Percentiles rank a stretch among this genome's conserved stretches.
Conservation (phyloP, 2,113 vertebrate species). For the Stegostoma tigrinum region DNA sequence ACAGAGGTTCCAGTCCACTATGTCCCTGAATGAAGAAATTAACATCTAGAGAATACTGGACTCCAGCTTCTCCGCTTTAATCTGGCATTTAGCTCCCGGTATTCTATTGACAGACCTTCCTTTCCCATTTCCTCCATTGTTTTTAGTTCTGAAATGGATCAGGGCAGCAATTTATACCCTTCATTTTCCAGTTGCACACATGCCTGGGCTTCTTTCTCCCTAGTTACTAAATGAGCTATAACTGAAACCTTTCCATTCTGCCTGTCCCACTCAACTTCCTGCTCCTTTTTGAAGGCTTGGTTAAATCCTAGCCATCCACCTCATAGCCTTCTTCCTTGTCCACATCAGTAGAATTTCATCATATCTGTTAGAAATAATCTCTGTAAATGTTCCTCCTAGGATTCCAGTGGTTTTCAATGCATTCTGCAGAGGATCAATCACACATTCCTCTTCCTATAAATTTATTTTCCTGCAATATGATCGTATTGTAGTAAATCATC, state of each 20-base stretch:
- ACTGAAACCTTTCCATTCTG: not conserved
- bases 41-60: not conserved
- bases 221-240: not conserved
- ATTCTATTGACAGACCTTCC: not conserved
- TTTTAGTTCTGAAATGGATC: not conserved
- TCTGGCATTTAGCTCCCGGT: not conserved
- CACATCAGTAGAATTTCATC: not conserved
- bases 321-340: not conserved
- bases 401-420: not conserved
- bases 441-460: not conserved
- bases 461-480: not conserved
- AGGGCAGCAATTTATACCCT: not conserved
- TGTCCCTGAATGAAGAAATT: not conserved
- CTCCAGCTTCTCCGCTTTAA: not conserved
- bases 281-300: not conserved
- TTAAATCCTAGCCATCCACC: not conserved
- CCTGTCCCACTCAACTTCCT: not conserved
- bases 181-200: not conserved
- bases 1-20: too few relatives aligned
- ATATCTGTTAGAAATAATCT: not conserved
- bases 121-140: not conserved
- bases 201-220: not conserved
- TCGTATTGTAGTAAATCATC: not conserved
- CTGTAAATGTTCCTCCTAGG: not conserved
- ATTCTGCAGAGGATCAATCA: not conserved